These are phyloP conservation scores for Adelognathus sp. DNA, from an alignment of 2,888 invertebrate species.

Conservation along the genomic window DNA sequence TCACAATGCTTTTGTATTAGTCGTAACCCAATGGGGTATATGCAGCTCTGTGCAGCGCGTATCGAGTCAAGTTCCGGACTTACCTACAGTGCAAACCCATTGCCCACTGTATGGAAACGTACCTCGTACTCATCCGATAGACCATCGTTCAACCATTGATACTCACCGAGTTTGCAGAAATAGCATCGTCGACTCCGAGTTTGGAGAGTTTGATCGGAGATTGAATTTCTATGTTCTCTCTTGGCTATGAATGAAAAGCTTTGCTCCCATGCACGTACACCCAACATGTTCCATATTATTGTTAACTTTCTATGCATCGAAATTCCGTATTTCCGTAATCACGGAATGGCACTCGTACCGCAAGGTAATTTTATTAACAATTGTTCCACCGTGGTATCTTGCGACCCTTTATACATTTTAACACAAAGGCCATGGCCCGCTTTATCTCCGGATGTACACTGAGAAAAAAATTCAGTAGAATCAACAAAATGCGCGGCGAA, in stretches of 20 bases:
- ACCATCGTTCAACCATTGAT: slow-evolving; percentile 28
- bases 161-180: slow-evolving; percentile 24
- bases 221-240: slow-evolving; percentile 18
- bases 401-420: no score
- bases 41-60: neutral
- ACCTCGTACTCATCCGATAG: neutral
- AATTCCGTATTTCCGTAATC: slow-evolving; percentile 2
- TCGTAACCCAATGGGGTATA: neutral
- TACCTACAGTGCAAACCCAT: neutral
- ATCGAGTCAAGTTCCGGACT: slow-evolving; percentile 23
- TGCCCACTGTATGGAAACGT: neutral
- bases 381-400: no score
- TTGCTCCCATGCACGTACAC: neutral
- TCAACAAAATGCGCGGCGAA: no score
- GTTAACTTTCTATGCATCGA: neutral
- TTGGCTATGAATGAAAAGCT: neutral
- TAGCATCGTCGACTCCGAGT: neutral
- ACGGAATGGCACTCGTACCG: no score
- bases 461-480: no score
- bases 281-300: neutral
- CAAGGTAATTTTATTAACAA: no score
- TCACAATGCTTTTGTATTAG: slow-evolving; percentile 31
- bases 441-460: no score
- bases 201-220: slow-evolving; percentile 27
- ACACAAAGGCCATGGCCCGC: no score